phyloP scores from a whole-genome alignment of 2,113 vertebrate genomes.

The Campylomormyrus tamandua region DNA sequence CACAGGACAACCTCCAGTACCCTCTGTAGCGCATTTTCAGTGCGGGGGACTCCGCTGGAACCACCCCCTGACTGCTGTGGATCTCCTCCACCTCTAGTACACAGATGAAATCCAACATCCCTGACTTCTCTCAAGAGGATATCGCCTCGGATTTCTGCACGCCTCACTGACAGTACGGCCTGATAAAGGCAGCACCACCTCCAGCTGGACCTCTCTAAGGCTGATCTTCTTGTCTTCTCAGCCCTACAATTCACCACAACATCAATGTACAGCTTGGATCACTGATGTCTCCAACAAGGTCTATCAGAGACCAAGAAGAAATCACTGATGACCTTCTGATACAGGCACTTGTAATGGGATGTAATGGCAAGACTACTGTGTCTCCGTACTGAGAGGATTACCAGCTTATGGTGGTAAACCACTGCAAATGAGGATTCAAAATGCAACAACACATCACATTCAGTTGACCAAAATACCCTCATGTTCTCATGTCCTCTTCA shows the following conservation, averaged over 20 bases:
- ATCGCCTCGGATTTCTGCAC: neutral
- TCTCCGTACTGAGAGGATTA: neutral
- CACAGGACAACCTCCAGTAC: conserved; percentile 17
- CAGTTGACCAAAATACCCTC: neutral
- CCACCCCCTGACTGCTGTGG: neutral
- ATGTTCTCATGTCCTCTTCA: neutral
- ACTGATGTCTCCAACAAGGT: neutral
- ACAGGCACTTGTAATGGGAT: neutral
- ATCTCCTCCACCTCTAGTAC: neutral
- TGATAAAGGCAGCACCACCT: neutral
- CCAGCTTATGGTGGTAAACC: neutral
- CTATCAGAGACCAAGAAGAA: neutral
- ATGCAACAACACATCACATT: neutral
- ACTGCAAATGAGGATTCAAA: neutral
- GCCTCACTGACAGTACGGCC: neutral
- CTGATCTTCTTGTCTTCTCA: neutral
- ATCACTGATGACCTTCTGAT: neutral
- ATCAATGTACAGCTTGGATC: neutral
- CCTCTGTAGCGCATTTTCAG: neutral
- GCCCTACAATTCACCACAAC: neutral
- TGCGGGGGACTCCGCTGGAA: neutral
- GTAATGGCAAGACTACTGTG: neutral
- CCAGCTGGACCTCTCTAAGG: neutral
- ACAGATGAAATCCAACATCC: neutral
- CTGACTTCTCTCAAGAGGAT: neutral